Evolutionary conservation across 2,888 invertebrate genomes (phyloP).

Genomic region (Mythimna impura): DNA sequence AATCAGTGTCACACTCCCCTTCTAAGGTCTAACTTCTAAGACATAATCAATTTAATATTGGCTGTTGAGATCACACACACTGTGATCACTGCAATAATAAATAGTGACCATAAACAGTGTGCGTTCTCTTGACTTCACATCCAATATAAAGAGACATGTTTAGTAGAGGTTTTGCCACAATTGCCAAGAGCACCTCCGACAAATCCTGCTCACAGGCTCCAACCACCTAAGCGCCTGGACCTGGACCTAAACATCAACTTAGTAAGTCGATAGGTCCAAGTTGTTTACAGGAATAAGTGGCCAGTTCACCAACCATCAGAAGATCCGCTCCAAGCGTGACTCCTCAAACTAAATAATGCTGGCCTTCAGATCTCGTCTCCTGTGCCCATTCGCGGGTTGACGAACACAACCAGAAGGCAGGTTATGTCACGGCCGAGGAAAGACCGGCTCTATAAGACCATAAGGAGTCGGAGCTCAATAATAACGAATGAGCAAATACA

Average conservation of each 20-base stretch:
- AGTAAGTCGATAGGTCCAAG: neutral
- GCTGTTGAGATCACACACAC: neutral
- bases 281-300: neutral
- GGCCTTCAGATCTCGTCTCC: neutral
- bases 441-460: neutral
- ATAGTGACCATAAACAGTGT: neutral
- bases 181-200: neutral
- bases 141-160: neutral
- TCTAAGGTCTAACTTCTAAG: neutral
- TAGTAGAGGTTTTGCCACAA: neutral
- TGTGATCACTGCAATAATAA: neutral
- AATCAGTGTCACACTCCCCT: neutral
- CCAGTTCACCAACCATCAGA: neutral
- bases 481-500: neutral
- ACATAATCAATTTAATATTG: neutral
- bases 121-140: neutral
- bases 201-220: neutral
- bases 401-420: neutral
- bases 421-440: neutral
- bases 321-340: neutral
- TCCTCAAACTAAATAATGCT: constrained; percentile 2
- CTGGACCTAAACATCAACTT: neutral
- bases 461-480: neutral
- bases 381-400: neutral
- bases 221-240: neutral